Evolutionary conservation across 2,888 invertebrate genomes (phyloP), one percentile per base, ranked within the genome.

Genomic region (Entomobrya multifasciata): DNA sequence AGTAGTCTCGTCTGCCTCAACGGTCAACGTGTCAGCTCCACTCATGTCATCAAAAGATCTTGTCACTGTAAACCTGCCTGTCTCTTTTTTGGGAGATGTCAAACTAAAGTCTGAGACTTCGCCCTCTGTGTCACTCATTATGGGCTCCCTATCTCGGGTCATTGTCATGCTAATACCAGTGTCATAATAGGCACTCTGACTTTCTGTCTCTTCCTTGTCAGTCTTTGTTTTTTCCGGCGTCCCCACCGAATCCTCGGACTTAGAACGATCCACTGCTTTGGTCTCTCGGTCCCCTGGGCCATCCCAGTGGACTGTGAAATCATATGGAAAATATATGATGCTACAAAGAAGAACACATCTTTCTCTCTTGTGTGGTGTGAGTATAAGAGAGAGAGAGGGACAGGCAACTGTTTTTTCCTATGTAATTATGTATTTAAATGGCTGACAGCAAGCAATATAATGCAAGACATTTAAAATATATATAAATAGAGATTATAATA

Each of bases 231-330:
- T 90, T 85, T 89, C 89, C 83, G 89, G 88, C 55, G 88, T 89
- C 80, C 89, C 90, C 77, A 89, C 86, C 62, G 90, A 90, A 83
- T 90, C 90, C 86, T 89, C 89, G 76, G 89, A 90, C 85, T 89
- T 90, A 60, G 89, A 90, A 44, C 89, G 89, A 81, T 90, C 90
- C 87, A 89, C 89, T 80, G 90, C 86, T 86, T 88, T 89, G 83
- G 84, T 83, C 87, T 89, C 89, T 77, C 86, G 87, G 89, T 89
- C 90, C 89, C 87, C 90, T 89, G 89, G 90, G 88, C 90, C 90
- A 88, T 90, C 90, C 90, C 90, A 90, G 90, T 89, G 90, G 90
- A 90, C 90, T 90, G 90, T 90, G 82, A 90, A 88, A 88, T 85
- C 85, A 85, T 79, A 85, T 85, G 85, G 85, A 85, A 84, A 78